These are phyloP conservation scores for Sipha flava DNA, from an alignment of 1,140 invertebrate genomes.

Conservation along the genomic window DNA sequence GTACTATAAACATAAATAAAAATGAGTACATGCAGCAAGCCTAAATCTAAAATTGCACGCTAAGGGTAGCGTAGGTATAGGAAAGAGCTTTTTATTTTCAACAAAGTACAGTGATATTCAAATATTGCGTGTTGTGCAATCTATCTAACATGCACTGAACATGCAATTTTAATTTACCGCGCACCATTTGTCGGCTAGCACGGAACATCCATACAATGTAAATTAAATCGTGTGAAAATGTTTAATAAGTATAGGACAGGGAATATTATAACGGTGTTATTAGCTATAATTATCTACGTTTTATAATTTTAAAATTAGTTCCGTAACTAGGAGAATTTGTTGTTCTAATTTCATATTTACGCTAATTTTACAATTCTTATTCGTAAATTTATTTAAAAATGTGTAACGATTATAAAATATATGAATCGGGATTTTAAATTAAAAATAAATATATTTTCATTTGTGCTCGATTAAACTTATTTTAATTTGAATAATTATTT, in stretches of 20 bases:
- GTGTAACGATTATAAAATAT: too few species aligned
- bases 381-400: too few species aligned
- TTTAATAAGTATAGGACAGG: background rate
- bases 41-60: background rate
- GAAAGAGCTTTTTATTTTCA: background rate
- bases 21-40: background rate
- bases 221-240: constrained; percentile 11
- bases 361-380: too few species aligned
- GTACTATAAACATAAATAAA: background rate
- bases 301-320: too few species aligned
- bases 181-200: constrained; percentile 13
- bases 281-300: background rate
- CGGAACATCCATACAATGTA: background rate
- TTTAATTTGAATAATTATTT: too few species aligned
- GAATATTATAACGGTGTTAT: background rate
- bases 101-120: background rate
- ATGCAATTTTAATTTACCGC: constrained; percentile 15
- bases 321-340: too few species aligned
- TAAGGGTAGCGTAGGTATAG: background rate
- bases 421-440: too few species aligned
- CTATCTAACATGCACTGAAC: constrained; percentile 17
- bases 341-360: too few species aligned
- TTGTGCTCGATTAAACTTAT: too few species aligned
- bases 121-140: constrained; percentile 7
- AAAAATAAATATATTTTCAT: too few species aligned